Percentiles rank a stretch among this genome's conserved stretches.
Conservation (phyloP, 2,888 invertebrate species). For the Bhutanitis thaidina region DNA sequence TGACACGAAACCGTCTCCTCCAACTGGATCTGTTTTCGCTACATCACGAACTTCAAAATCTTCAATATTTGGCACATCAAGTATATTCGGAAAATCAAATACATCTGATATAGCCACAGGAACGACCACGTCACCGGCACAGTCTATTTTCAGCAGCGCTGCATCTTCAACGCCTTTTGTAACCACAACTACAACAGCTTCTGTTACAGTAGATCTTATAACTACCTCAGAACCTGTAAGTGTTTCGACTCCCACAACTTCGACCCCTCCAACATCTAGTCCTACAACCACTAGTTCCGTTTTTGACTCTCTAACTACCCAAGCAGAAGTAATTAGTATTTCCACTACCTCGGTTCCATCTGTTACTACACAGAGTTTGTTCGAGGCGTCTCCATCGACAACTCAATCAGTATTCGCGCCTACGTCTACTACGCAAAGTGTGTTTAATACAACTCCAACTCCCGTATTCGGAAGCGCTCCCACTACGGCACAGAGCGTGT, state of each 20-base stretch:
- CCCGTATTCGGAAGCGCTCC: slow-evolving; percentile 34
- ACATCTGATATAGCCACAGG: slow-evolving; percentile 29
- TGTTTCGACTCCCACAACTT: slow-evolving; percentile 4
- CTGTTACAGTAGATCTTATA: background rate
- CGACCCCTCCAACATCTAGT: slow-evolving; percentile 9
- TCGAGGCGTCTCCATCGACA: slow-evolving; percentile 14
- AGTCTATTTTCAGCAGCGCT: slow-evolving; percentile 14
- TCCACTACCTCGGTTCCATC: slow-evolving; percentile 20
- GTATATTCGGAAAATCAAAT: slow-evolving; percentile 25
- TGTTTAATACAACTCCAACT: slow-evolving; percentile 28
- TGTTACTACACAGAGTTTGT: slow-evolving; percentile 15
- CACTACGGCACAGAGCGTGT: slow-evolving; percentile 28
- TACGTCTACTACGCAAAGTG: slow-evolving; percentile 27
- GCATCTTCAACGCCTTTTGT: slow-evolving; percentile 1
- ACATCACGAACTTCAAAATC: slow-evolving; percentile 25
- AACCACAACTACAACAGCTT: slow-evolving; percentile 1
- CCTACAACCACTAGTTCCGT: slow-evolving; percentile 17
- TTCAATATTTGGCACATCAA: slow-evolving; percentile 19
- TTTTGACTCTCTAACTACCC: slow-evolving; percentile 24
- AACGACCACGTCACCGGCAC: slow-evolving; percentile 25
- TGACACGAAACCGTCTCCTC: slow-evolving; percentile 24
- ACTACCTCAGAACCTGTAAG: slow-evolving; percentile 14
- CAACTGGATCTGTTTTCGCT: slow-evolving; percentile 34
- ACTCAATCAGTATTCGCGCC: slow-evolving; percentile 17
- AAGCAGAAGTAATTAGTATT: slow-evolving; percentile 30